Percentiles rank a stretch among this genome's conserved stretches.
Conservation (phyloP, 1,140 invertebrate genomes). For the Eriocheir sinensis region DNA sequence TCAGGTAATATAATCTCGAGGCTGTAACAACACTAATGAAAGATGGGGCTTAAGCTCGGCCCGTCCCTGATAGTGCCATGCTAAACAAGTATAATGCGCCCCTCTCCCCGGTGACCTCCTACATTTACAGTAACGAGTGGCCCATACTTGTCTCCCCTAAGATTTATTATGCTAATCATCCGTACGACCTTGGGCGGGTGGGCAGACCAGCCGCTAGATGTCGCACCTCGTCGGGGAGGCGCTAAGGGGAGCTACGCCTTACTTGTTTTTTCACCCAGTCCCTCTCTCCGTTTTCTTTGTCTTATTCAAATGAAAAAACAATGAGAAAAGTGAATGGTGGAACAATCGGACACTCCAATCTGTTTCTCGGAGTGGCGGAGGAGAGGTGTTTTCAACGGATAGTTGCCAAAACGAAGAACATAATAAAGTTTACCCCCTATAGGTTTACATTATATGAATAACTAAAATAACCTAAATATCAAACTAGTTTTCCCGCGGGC, state of each 20-base stretch:
- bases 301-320: not conserved
- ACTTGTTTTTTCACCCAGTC: not conserved
- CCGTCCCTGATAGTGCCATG: not conserved
- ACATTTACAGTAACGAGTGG: constrained; percentile 15
- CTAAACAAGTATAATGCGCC: constrained; percentile 14
- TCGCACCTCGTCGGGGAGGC: not conserved
- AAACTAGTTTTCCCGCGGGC: too few species aligned
- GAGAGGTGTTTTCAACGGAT: not conserved
- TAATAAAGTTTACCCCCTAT: too few species aligned
- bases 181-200: not conserved
- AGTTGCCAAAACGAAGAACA: not conserved
- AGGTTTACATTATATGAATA: too few species aligned
- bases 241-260: not conserved
- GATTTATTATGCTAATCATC: constrained; percentile 26
- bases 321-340: too few species aligned
- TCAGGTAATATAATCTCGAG: not conserved
- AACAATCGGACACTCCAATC: too few species aligned
- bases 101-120: constrained; percentile 6
- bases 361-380: too few species aligned
- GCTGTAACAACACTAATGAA: not conserved
- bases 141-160: constrained; percentile 1
- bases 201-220: not conserved
- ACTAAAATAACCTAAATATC: too few species aligned
- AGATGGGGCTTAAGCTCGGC: not conserved
- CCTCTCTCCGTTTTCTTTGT: not conserved